Conservation (phyloP, 2,797 vertebrate genomes). For the Epinephelus awoara region DNA sequence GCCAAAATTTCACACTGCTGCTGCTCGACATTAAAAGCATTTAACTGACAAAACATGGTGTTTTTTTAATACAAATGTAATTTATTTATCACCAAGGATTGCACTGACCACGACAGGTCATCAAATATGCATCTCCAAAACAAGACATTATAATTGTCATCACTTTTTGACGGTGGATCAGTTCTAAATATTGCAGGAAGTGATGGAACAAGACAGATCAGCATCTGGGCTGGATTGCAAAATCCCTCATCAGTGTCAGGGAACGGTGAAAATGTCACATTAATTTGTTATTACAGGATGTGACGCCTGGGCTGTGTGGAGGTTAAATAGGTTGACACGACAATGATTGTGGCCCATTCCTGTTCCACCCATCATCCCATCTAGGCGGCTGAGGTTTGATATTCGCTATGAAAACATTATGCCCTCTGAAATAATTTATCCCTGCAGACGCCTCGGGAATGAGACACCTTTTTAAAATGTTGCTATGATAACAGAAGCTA, state of each 20-base stretch:
- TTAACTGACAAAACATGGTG: neutral
- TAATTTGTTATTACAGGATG: conserved; percentile 55
- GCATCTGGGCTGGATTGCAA: conserved; percentile 13
- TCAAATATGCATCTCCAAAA: neutral
- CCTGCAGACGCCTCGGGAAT: conserved; percentile 7
- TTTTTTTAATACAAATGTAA: neutral
- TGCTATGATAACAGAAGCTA: conserved; percentile 27
- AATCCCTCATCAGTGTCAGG: conserved; percentile 39
- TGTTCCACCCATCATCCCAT: conserved; percentile 29
- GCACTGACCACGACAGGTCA: too few relatives aligned
- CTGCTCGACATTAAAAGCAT: conserved; percentile 7
- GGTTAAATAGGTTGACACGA: conserved; percentile 62
- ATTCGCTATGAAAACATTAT: conserved; percentile 17
- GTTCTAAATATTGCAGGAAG: conserved; percentile 9
- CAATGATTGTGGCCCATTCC: conserved; percentile 31
- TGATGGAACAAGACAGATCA: neutral
- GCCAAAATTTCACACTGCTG: neutral
- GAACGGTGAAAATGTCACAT: conserved; percentile 47
- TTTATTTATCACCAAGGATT: conserved; percentile 3
- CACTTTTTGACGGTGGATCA: neutral
- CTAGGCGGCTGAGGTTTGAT: conserved; percentile 21
- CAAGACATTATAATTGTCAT: neutral
- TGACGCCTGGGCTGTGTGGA: conserved; percentile 36
- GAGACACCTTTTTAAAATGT: conserved; percentile 20
- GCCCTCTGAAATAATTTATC: conserved; percentile 34